A percentile compares a stretch with the other conserved stretches of the same genome.
These are phyloP conservation scores for Tetrao urogallus DNA, from an alignment of 2,113 vertebrate genomes.

Conservation along the genomic window DNA sequence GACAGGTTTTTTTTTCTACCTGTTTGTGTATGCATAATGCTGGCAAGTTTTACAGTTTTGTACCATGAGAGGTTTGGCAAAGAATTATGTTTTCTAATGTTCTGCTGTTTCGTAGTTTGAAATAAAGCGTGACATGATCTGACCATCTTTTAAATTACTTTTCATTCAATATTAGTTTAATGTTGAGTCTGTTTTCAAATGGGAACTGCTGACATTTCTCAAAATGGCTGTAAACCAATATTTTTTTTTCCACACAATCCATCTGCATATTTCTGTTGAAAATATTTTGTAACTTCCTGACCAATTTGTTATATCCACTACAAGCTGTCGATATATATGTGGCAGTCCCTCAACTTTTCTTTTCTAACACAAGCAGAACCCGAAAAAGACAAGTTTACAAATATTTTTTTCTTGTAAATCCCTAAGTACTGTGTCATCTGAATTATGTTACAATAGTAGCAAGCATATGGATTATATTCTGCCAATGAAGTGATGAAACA, in stretches of 20 bases:
- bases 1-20: not conserved
- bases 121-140: not conserved
- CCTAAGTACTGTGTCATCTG: not conserved
- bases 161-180: conserved; percentile 6
- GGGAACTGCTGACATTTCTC: not conserved
- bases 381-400: not conserved
- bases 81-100: not conserved
- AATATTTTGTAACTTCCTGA: not conserved
- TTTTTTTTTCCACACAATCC: not conserved
- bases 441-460: not conserved
- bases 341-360: not conserved
- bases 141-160: not conserved
- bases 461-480: not conserved
- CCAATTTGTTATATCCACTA: not conserved
- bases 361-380: not conserved
- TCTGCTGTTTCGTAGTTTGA: not conserved
- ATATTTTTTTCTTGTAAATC: not conserved
- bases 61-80: not conserved
- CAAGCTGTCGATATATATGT: not conserved
- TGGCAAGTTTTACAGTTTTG: not conserved
- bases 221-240: conserved; percentile 2
- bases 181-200: conserved; percentile 8
- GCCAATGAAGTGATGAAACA: not conserved
- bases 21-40: not conserved
- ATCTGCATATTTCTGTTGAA: not conserved